A percentile compares a stretch with the other conserved stretches of the same genome.
phyloP scores from a whole-genome alignment of 2,888 invertebrate genomes.

The Agriopis marginaria region DNA sequence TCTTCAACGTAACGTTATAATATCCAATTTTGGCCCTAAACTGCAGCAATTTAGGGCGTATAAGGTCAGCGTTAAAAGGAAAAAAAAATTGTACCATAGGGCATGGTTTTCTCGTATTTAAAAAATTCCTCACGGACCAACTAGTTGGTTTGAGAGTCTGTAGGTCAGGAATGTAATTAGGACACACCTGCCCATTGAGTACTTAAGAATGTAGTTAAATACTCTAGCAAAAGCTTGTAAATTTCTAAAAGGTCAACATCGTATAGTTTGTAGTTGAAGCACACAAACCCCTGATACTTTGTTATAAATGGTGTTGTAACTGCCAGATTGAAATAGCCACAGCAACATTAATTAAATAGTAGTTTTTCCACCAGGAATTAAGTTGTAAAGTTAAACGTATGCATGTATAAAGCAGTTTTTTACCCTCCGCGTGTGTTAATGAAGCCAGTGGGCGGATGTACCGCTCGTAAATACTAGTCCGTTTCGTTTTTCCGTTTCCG shows the following conservation, averaged over 20 bases:
- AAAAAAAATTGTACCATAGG: no score
- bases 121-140: no score
- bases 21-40: no score
- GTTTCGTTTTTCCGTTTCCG: slow-evolving; percentile 84
- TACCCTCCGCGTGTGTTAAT: slow-evolving; percentile 68
- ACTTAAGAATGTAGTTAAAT: not conserved
- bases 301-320: slow-evolving; percentile 22
- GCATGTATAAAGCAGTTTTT: slow-evolving; percentile 57
- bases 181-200: not conserved
- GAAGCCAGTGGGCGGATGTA: slow-evolving; percentile 77
- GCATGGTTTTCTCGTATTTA: no score
- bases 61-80: no score
- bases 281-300: slow-evolving; percentile 12
- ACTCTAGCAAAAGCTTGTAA: slow-evolving; percentile 1
- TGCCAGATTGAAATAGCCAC: slow-evolving; percentile 21
- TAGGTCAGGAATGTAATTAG: not conserved
- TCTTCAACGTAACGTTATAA: no score
- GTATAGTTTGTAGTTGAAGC: slow-evolving; percentile 9
- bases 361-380: slow-evolving; percentile 43
- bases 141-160: no score
- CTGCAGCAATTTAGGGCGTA: no score
- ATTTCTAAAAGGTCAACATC: slow-evolving; percentile 14
- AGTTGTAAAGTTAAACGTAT: slow-evolving; percentile 53
- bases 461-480: slow-evolving; percentile 83
- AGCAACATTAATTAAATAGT: slow-evolving; percentile 32